phyloP scores from a whole-genome alignment of 2,113 vertebrate genomes.

The Gambusia holbrooki region DNA sequence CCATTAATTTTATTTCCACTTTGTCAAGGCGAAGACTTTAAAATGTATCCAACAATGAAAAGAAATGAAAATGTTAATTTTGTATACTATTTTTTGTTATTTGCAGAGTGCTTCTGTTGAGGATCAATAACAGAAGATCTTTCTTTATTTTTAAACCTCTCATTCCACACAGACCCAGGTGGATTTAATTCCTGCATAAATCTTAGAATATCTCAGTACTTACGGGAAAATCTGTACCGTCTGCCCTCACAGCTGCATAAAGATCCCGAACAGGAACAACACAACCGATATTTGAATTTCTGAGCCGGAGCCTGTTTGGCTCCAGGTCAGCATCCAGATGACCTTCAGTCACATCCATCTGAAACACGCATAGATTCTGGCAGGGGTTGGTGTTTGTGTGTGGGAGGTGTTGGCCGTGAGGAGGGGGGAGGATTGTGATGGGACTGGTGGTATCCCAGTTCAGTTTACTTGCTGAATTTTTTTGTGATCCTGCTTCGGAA shows the following conservation, averaged over 20 bases:
- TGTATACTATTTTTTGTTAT: no score
- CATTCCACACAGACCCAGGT: not conserved
- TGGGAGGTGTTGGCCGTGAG: not conserved
- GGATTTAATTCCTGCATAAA: not conserved
- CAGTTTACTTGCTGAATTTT: constrained; percentile 48
- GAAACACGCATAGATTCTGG: constrained; percentile 48
- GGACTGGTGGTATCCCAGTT: constrained; percentile 35
- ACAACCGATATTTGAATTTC: constrained; percentile 54
- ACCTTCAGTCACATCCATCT: constrained; percentile 67
- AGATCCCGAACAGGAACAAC: constrained; percentile 44
- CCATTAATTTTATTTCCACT: constrained; percentile 44
- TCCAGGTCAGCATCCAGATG: constrained; percentile 56
- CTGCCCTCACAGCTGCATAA: constrained; percentile 62
- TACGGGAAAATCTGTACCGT: constrained; percentile 31
- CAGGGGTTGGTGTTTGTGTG: constrained; percentile 37
- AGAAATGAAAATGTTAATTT: not conserved
- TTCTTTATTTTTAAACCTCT: not conserved
- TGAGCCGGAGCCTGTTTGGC: constrained; percentile 52
- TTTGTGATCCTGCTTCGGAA: no score
- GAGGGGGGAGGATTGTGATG: not conserved
- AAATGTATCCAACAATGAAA: not conserved
- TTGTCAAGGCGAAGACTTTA: constrained; percentile 9
- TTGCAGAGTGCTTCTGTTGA: no score
- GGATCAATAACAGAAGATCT: no score
- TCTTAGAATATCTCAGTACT: constrained; percentile 22